Base-by-base conservation (phyloP, 1,140 invertebrate species). In the Belonocnema kinseyi region DNA sequence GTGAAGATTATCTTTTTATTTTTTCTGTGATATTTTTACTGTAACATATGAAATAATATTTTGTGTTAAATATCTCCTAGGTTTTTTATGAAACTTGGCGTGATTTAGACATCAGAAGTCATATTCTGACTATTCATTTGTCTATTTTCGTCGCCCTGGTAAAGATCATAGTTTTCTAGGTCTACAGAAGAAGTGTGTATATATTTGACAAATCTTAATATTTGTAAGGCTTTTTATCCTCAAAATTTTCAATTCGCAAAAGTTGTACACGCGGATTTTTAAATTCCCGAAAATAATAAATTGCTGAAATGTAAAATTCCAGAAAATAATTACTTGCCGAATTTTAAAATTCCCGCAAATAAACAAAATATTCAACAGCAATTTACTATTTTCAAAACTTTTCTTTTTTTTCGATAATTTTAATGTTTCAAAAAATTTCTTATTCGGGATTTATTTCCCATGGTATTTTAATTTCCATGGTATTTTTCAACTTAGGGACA, bases 31-130 rank as follows among this genome's bases (percentile, higher is more conserved):
- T n/a, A n/a, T n/a, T n/a, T n/a, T n/a, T n/a, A n/a, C n/a, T n/a
- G n/a, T n/a, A n/a, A n/a, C n/a, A n/a, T 56, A 58, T 73, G 10
- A 52, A 19, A 78, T 75, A 53, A 14, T 53, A 53, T 53, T 53
- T 14, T 14, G 13, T 53, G 13, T 53, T 11, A 5, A 3, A 13
- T 16, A 58, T 2, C 19, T 61, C 11, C 13, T 21, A 61, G 14
- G 21, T 61, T 26, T 21, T 61, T 33, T 61, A 11, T 21, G n/a
- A 56, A 56, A 19, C 10, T 17, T 12, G 33, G 56, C n/a, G n/a
- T n/a, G n/a, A n/a, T n/a, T 70, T 75, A 21, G 74, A 75, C 21
- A 14, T 19, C 21, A 52, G 71, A 50, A 70, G 50, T 7, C 50
- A 75, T 16, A 66, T 52, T n/a, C 33, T 75, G 11, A 51, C 17